Base-by-base conservation (phyloP, 92 coral and sea anemone genomes). In the Porites evermanni region DNA sequence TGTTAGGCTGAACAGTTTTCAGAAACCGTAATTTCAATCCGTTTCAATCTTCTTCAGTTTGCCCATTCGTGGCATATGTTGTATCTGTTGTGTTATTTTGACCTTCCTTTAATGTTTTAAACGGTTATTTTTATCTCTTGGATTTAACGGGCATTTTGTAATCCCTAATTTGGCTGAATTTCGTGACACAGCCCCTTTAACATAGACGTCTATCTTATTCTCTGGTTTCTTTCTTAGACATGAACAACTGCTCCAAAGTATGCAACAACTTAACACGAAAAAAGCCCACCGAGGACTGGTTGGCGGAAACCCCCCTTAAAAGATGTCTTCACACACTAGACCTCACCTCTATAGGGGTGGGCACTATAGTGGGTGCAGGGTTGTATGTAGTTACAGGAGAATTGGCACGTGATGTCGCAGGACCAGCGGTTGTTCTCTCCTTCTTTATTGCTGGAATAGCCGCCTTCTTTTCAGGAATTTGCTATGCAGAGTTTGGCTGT, bases 401-500 rank as follows among this genome's bases (percentile, higher is more conserved):
- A 70, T 86, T 96, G 12, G 98, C 98, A 11, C 92, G 96, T 47
- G 92, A 92, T 68, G 79, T 85, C 8, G 98, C 98, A 5, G 98
- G 98, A 54, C 98, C 98, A 11, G 95, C 94, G 20, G 93, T 93
- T 23, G 85, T 96, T 44, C 59, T 96, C 26, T 93, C 98, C 1
- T 96, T 94, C 70, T 64, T 89, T 47, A 73, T 96, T 26, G 98
- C 98, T 2, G 92, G 86, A 10, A 12, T 93, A 8, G 94, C 98
- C 8, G 91, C 98, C 8, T 44, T 94, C 11, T 82, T 96, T 18
- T 93, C 98, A 1, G 98, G 98, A 0, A 74, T 96, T 12, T 96
- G 98, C 77, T 96, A 96, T 71, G 98, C 98, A 12, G 98, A 96
- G 80, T 93, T 96, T 73, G 96, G 95, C 61, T 90, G 94, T 53